Evolutionary conservation across 2,113 vertebrate genomes (phyloP).

Genomic region (Prolemur simus): DNA sequence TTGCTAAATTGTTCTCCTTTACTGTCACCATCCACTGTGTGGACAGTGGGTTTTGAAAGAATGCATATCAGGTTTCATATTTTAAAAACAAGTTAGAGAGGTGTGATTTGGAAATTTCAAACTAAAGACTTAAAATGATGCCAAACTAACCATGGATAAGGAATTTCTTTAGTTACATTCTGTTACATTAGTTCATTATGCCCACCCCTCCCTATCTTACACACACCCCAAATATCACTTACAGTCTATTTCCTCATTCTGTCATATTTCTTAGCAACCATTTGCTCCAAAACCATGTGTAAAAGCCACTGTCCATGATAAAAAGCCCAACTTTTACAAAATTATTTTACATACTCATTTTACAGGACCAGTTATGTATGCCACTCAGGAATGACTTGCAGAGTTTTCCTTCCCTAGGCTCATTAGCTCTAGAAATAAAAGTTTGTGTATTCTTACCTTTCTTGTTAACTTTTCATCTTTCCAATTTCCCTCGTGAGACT

Average conservation of each 20-base stretch:
- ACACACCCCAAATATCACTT: conserved; percentile 74
- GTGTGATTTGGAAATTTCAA: conserved; percentile 66
- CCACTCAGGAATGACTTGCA: conserved; percentile 22
- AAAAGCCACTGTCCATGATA: conserved; percentile 58
- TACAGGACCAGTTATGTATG: conserved; percentile 28
- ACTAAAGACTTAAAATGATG: conserved; percentile 60
- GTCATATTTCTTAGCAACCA: conserved; percentile 75
- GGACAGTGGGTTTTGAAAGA: conserved; percentile 56
- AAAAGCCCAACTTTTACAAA: conserved; percentile 45
- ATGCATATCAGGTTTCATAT: conserved; percentile 53
- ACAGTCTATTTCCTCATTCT: conserved; percentile 72
- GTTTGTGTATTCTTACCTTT: conserved; percentile 60
- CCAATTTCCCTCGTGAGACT: conserved; percentile 58
- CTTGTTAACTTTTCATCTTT: conserved; percentile 65
- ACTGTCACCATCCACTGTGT: not conserved
- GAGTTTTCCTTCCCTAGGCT: conserved; percentile 44
- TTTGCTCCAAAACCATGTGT: conserved; percentile 61
- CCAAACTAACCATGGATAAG: conserved; percentile 61
- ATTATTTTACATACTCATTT: conserved; percentile 56
- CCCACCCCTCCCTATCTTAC: conserved; percentile 56
- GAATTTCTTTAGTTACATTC: conserved; percentile 67
- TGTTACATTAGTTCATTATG: conserved; percentile 69
- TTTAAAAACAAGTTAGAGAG: conserved; percentile 58
- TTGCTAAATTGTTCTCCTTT: conserved; percentile 42
- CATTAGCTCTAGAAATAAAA: conserved; percentile 63